These are phyloP conservation scores for Lepilemur septentrionalis DNA, from an alignment of 2,797 vertebrate species.

Conservation along the genomic window DNA sequence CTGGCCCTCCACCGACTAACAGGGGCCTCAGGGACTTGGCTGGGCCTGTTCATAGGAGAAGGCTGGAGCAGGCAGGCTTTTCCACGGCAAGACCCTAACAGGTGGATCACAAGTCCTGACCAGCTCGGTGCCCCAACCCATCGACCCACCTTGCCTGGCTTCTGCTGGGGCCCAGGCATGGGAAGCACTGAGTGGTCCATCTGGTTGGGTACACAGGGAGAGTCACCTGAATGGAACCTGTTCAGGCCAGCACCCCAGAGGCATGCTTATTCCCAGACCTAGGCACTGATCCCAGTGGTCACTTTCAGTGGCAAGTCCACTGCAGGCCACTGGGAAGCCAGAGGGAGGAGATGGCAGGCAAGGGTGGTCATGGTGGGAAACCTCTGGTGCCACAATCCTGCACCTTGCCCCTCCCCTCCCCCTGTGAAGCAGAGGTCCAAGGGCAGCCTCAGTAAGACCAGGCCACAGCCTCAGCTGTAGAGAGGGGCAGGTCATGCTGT, in stretches of 20 bases:
- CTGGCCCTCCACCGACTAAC: neutral
- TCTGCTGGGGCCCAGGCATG: neutral
- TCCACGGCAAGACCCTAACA: neutral
- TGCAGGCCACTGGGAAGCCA: neutral
- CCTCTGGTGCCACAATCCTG: neutral
- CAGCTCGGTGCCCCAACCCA: neutral
- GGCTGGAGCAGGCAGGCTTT: neutral
- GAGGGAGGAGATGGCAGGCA: neutral
- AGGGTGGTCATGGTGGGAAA: neutral
- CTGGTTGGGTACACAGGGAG: neutral
- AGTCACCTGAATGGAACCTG: neutral
- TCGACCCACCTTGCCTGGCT: neutral
- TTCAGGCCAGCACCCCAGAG: neutral
- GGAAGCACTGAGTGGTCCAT: neutral
- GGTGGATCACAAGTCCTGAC: neutral
- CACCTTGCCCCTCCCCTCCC: neutral
- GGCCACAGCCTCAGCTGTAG: neutral
- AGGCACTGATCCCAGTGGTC: neutral
- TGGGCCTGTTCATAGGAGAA: neutral
- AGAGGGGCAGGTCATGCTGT: neutral
- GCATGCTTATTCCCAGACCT: neutral
- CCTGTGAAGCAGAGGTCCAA: neutral
- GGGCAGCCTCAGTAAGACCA: neutral
- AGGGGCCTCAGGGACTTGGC: neutral
- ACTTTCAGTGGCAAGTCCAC: neutral